Evolutionary conservation across 2,888 invertebrate species (phyloP), one percentile per base, ranked within the genome.

Genomic region (Temnothorax unifasciatus): DNA sequence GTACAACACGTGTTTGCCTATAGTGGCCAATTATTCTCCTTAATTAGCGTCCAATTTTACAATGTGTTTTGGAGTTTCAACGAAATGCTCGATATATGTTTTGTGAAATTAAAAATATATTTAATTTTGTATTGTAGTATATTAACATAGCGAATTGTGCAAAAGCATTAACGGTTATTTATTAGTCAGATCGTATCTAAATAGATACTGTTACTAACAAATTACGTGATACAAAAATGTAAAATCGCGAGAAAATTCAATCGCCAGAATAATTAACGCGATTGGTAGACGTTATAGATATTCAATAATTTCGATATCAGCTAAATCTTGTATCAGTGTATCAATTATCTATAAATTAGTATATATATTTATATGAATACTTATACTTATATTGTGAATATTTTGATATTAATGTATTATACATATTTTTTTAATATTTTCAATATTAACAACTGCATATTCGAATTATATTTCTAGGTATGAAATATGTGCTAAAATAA

Each of bases 1-100:
- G n/a, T 66, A 21, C 21, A 64, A 54, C 29, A 29, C 15, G 25
- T 21, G 29, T 25, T 68, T n/a, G 54, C 15, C 29, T 18, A 18
- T 63, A 34, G 34, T 75, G 38, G 13, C 21, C 64, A 75, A 75
- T 75, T 75, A 64, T 75, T 75, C 21, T 21, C 1, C 21, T 64
- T 76, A 76, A 64, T 66, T 76, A 64, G 21, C 25, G 38, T 66
- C 38, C 25, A 47, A 38, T 52, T 76, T 38, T 52, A 76, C 18
- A 38, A 50, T 50, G 9, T 34, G 11, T 52, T 64, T 18, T 41
- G 38, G 38, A 18, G 18, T 41, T 76, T 25, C 52, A 38, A 52
- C 38, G 13, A 64, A 50, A 61, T 15, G 8, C 41, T 29, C 15
- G 38, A 59, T 74, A 34, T 8, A 74, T 15, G 34, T 50, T 50